Base-by-base conservation (phyloP, 2,888 invertebrate genomes). In the Thecocarcelia acutangulata region DNA sequence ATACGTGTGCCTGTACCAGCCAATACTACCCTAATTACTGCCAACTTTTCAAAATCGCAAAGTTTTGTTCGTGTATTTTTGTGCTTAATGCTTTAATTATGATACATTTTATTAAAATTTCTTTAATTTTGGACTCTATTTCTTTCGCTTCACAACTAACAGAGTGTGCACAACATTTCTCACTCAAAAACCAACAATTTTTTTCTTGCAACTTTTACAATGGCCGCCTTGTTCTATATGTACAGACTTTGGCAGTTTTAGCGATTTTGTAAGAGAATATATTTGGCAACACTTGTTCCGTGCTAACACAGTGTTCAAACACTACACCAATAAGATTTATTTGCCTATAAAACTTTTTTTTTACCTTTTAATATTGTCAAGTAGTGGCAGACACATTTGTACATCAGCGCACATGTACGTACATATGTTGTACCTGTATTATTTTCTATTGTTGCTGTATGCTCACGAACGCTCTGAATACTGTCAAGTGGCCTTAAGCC, bases 401-500 rank as follows among this genome's bases (percentile, higher is more conserved):
- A 37, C 21, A 64, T 1, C 46, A 21, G 9, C 33, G 44, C 59
- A 33, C 33, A 21, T 68, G n/a, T n/a, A n/a, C n/a, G n/a, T n/a
- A n/a, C n/a, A n/a, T n/a, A n/a, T n/a, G 19, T 33, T 59, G 28
- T 19, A 63, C 44, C 11, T 58, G 37, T 17, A 54, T 61, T 61
- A 54, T 17, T 46, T 73, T 52, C 28, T 13, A 24, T 59, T 69
- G 69, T 21, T 52, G 24, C 37, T 68, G 56, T 46, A 64, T 79
- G 59, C 66, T 64, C 61, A 54, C 19, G 68, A 56, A 72, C 76
- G 81, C 81, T 84, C 76, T 83, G 76, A 64, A 83, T 80, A 80
- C 74, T 79, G 83, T 84, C 83, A 84, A 83, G 83, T 83, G 83
- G 83, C 64, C 79, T 83, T 81, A 80, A 83, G 73, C 33, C 33